Conservation (phyloP, 2,888 invertebrate species). For the Perdita meconis region DNA sequence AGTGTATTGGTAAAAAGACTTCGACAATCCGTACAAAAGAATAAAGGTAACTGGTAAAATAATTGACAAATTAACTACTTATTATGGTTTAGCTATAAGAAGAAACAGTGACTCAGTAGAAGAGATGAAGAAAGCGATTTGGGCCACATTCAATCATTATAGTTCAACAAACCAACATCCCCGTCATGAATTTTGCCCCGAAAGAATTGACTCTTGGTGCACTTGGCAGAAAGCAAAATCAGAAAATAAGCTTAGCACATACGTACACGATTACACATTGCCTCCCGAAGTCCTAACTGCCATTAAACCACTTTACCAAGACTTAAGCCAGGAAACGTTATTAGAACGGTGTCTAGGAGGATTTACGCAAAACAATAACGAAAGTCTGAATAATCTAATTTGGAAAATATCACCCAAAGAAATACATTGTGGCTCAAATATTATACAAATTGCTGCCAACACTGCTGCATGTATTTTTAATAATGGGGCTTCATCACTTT, state of each 20-base stretch:
- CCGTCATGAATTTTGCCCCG: not conserved
- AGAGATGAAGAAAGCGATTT: not conserved
- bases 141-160: not conserved
- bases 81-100: not conserved
- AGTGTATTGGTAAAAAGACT: slow-evolving; percentile 5
- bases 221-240: not conserved
- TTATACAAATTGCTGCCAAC: slow-evolving; percentile 1
- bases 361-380: slow-evolving; percentile 2
- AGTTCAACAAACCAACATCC: not conserved
- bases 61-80: not conserved
- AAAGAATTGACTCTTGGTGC: not conserved
- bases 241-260: too few species aligned
- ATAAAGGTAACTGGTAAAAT: not conserved
- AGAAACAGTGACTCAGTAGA: not conserved
- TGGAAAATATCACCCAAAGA: not conserved
- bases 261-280: too few species aligned
- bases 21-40: slow-evolving; percentile 1
- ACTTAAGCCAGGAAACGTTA: not conserved
- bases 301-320: not conserved
- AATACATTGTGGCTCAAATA: not conserved
- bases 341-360: not conserved
- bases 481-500: not conserved
- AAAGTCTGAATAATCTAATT: not conserved
- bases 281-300: too few species aligned
- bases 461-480: slow-evolving; percentile 22